Evolutionary conservation across 2,888 invertebrate species (phyloP).

Genomic region (Monoplex corrugatus): DNA sequence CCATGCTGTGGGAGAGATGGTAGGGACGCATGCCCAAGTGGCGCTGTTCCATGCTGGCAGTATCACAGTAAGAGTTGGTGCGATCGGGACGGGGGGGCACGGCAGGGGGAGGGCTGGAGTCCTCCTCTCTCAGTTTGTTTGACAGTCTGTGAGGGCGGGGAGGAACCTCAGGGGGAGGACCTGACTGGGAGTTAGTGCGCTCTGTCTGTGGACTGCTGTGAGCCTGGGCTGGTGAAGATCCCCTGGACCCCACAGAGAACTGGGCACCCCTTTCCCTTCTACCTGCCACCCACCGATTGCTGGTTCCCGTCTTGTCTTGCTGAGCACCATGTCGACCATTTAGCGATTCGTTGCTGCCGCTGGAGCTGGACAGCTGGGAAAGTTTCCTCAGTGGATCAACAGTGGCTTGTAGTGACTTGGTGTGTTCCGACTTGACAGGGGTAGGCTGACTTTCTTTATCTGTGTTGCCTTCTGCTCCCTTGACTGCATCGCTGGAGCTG

Average conservation of each 20-base stretch:
- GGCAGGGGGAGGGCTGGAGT: not conserved
- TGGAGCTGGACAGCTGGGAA: slow-evolving; percentile 71
- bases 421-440: slow-evolving; percentile 62
- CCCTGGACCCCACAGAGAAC: slow-evolving; percentile 46
- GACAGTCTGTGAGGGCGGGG: slow-evolving; percentile 45
- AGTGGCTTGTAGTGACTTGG: slow-evolving; percentile 28
- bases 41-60: slow-evolving; percentile 53
- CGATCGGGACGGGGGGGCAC: slow-evolving; percentile 46
- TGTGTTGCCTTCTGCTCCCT: slow-evolving; percentile 65
- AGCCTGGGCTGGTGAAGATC: slow-evolving; percentile 54
- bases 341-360: slow-evolving; percentile 71
- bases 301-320: slow-evolving; percentile 41
- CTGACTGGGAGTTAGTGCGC: slow-evolving; percentile 10
- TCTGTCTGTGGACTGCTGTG: slow-evolving; percentile 55
- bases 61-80: slow-evolving; percentile 57
- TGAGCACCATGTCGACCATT: slow-evolving; percentile 41
- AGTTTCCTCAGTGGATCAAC: slow-evolving; percentile 68
- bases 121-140: not conserved
- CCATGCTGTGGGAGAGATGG: slow-evolving; percentile 72
- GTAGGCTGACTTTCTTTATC: slow-evolving; percentile 66
- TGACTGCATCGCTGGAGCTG: slow-evolving; percentile 67
- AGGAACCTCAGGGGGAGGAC: slow-evolving; percentile 38
- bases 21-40: slow-evolving; percentile 64
- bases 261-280: not conserved
- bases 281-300: slow-evolving; percentile 35